Evolutionary conservation across 2,797 vertebrate genomes (phyloP), one percentile per base, ranked within the genome.

Genomic region (Gallinago nigripennis): DNA sequence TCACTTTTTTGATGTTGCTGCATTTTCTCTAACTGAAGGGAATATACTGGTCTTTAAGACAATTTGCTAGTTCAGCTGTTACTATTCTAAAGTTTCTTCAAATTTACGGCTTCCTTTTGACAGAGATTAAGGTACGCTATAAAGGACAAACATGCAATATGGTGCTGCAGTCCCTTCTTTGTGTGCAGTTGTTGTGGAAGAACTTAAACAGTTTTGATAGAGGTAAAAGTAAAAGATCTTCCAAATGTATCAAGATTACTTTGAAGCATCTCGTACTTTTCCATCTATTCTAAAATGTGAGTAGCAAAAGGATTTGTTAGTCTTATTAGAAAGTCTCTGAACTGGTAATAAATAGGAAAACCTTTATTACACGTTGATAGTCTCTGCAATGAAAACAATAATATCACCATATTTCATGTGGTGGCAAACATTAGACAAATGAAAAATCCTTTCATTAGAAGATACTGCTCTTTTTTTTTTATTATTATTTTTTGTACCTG

Each of bases 101-200:
- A 25, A 64, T 48, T 11, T 66, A 28, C 31, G 0, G 1, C 11
- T 79, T 24, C 41, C 5, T 69, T 72, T 78, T 77, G 57, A 33
- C 16, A 24, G 8, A 16, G 33, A 21, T 80, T 68, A 15, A 30
- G 43, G 15, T 41, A 10, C 0, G 0, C 31, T 46, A 0, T 37
- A 41, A 65, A 60, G 60, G 8, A 50, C 11, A 43, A 54, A 63
- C 2, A 2, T 58, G 21, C 21, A 54, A 5, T 27, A 8, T 24
- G 15, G 28, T 76, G 48, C 35, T 92, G 23, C 28, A 11, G 5
- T 58, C 8, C 17, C 33, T 56, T 45, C 54, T 15, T 73, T 65
- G 21, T 14, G 17, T 63, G 41, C 6, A 25, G 12, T 54, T 65
- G 11, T 70, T 60, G 41, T 53, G 12, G 20, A 87, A 21, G 8